Conservation (phyloP, 2,113 vertebrate species). For the Clarias gariepinus region DNA sequence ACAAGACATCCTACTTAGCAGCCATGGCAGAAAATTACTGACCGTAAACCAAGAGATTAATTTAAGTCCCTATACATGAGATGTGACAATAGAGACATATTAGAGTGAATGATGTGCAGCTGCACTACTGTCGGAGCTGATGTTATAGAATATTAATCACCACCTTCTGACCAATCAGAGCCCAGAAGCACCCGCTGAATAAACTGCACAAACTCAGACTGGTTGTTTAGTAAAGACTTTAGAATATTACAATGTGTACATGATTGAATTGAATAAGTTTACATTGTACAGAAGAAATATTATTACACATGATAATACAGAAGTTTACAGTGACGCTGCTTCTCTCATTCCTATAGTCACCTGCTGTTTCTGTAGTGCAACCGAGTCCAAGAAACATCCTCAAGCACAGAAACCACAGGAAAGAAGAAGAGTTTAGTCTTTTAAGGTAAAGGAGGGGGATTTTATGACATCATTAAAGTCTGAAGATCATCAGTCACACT, state of each 20-base stretch:
- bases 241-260: slow-evolving; percentile 55
- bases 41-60: too few species aligned
- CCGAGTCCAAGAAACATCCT: slow-evolving; percentile 53
- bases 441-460: slow-evolving; percentile 37
- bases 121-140: neutral
- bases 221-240: slow-evolving; percentile 42
- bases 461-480: slow-evolving; percentile 73
- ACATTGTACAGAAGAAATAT: slow-evolving; percentile 58
- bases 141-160: neutral
- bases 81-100: neutral
- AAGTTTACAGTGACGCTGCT: slow-evolving; percentile 35
- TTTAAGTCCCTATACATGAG: too few species aligned
- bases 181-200: neutral
- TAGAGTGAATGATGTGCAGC: neutral
- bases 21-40: too few species aligned
- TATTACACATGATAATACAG: slow-evolving; percentile 56
- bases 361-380: slow-evolving; percentile 61
- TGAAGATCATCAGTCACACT: neutral
- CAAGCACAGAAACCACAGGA: slow-evolving; percentile 6
- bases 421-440: neutral
- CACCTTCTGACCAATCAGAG: neutral
- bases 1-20: too few species aligned
- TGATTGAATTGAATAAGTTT: slow-evolving; percentile 42
- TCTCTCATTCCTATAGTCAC: slow-evolving; percentile 36
- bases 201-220: slow-evolving; percentile 20